Conservation (phyloP, 2,888 invertebrate species). For the Enchytraeus crypticus region DNA sequence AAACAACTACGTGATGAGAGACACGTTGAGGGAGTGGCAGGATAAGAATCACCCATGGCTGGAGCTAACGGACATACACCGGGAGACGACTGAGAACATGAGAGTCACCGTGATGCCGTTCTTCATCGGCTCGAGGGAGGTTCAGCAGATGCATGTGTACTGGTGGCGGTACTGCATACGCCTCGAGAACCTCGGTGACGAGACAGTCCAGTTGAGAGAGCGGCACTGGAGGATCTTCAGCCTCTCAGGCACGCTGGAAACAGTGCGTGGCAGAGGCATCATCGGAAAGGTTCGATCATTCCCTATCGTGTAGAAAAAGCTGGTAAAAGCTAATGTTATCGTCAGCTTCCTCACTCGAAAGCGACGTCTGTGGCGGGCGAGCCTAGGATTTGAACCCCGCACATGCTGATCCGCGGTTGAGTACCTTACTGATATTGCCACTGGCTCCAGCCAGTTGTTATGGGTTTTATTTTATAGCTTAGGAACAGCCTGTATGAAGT, state of each 20-base stretch:
- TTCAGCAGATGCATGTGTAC: constrained; percentile 81
- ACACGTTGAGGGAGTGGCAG: constrained; percentile 62
- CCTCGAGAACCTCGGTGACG: constrained; percentile 80
- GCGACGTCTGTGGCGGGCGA: too few relatives aligned
- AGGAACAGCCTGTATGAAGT: too few relatives aligned
- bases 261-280: constrained; percentile 79
- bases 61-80: constrained; percentile 89
- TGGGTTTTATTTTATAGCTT: too few relatives aligned
- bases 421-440: too few relatives aligned
- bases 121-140: constrained; percentile 51
- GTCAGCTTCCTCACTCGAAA: too few relatives aligned
- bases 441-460: too few relatives aligned
- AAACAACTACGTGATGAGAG: constrained; percentile 14
- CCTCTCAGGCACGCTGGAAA: constrained; percentile 74
- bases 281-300: constrained; percentile 70
- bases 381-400: too few relatives aligned
- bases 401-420: too few relatives aligned
- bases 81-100: constrained; percentile 90
- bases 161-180: constrained; percentile 98
- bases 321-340: too few relatives aligned
- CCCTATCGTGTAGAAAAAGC: too few relatives aligned
- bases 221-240: constrained; percentile 98
- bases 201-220: constrained; percentile 80
- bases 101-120: constrained; percentile 96
- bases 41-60: constrained; percentile 95